Evolutionary conservation across 2,888 invertebrate species (phyloP).

Genomic region (Cheilosia soror): DNA sequence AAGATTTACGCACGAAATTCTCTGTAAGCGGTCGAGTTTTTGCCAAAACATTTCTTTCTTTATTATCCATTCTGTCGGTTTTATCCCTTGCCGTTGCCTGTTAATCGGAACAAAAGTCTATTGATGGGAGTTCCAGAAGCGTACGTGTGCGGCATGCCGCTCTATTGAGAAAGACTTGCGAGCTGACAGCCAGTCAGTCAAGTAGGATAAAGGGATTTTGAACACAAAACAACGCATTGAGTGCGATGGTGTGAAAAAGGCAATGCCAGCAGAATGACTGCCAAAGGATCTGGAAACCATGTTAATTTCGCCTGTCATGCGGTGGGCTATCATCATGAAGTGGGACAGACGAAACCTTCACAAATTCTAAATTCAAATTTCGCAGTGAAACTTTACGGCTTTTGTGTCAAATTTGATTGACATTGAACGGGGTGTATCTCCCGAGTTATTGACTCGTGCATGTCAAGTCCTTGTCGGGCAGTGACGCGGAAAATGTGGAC

Average conservation of each 20-base stretch:
- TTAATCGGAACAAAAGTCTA: conserved; percentile 40
- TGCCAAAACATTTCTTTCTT: conserved; percentile 34
- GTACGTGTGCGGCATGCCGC: conserved; percentile 49
- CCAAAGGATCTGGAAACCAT: conserved; percentile 19
- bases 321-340: not conserved
- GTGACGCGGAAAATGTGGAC: conserved; percentile 37
- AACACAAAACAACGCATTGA: conserved; percentile 49
- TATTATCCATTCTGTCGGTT: conserved; percentile 33
- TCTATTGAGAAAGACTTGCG: conserved; percentile 24
- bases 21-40: conserved; percentile 58
- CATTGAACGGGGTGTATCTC: conserved; percentile 31
- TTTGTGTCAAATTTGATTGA: conserved; percentile 59
- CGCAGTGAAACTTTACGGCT: conserved; percentile 42
- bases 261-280: conserved; percentile 48
- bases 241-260: conserved; percentile 52
- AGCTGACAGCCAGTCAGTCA: conserved; percentile 57
- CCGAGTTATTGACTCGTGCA: conserved; percentile 40
- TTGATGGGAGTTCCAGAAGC: conserved; percentile 20
- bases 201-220: conserved; percentile 65
- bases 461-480: conserved; percentile 44
- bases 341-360: not conserved
- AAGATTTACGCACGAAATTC: conserved; percentile 57
- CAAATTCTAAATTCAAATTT: conserved; percentile 21
- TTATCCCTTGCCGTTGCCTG: conserved; percentile 25
- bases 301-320: conserved; percentile 32